Conservation (phyloP, 1,140 invertebrate genomes). For the Drosophila kohkoa region DNA sequence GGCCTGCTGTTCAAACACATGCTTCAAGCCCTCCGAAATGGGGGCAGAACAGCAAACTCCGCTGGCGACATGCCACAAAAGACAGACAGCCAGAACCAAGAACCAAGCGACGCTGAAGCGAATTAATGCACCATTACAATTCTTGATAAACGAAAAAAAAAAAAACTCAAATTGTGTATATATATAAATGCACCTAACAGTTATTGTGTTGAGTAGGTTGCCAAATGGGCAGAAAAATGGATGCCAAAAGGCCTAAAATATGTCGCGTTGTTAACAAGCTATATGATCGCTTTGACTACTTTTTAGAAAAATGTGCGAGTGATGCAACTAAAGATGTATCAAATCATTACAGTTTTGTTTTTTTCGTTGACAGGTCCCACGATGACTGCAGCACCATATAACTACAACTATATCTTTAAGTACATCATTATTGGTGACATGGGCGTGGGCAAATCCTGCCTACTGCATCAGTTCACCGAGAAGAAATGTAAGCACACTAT, state of each 20-base stretch:
- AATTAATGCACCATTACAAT: constrained; percentile 76
- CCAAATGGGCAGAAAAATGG: constrained; percentile 22
- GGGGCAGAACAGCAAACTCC: constrained; percentile 44
- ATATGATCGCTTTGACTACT: constrained; percentile 68
- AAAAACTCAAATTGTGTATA: constrained; percentile 22
- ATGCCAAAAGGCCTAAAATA: constrained; percentile 57
- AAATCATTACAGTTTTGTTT: background rate
- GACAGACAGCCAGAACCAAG: constrained; percentile 45
- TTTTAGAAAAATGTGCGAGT: constrained; percentile 66
- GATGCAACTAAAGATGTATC: background rate
- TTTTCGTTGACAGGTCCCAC: constrained; percentile 58
- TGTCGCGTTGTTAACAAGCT: constrained; percentile 65
- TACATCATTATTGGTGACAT: constrained; percentile 99
- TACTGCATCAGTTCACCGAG: constrained; percentile 99
- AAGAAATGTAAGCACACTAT: constrained; percentile 97
- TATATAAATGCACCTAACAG: constrained; percentile 5
- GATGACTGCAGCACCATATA: constrained; percentile 97
- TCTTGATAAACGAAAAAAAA: constrained; percentile 56
- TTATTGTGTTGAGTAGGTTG: constrained; percentile 23
- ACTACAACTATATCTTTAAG: constrained; percentile 99
- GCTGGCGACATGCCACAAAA: constrained; percentile 44
- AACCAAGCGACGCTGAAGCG: constrained; percentile 59
- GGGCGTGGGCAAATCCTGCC: constrained; percentile 99
- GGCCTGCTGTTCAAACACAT: constrained; percentile 71
- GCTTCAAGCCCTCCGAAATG: constrained; percentile 51